Evolutionary conservation across 1,140 invertebrate genomes (phyloP), one percentile per base, ranked within the genome.

Genomic region (Drosophila quadrilineata): DNA sequence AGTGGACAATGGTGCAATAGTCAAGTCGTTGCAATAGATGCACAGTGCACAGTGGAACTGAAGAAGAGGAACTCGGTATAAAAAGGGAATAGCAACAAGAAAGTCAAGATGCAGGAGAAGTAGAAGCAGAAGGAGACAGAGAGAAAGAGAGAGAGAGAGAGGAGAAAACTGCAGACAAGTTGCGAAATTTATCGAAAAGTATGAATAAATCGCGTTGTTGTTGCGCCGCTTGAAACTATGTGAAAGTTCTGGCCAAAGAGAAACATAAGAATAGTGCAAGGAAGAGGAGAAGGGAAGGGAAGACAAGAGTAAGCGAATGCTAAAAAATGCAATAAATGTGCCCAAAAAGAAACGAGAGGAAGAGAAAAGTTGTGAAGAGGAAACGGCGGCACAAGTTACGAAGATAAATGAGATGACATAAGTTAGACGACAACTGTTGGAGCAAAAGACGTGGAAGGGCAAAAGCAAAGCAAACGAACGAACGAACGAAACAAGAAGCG

Each of bases 361-460:
- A 26, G n/a, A 33, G 28, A 52, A 35, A 41, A 24, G 6, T 3
- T 1, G 5, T 12, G 16, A 8, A 26, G 28, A 28, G 28, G 12
- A 2, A 22, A 41, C 26, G 12, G 28, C 48, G 16, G 45, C 41
- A 43, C 38, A 57, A 77, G 79, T 85, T 85, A 84, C 79, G 71
- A 84, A 84, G 79, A 84, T 84, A 84, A 84, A 84, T 85, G 79
- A 85, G 80, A 79, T 85, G 79, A 75, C 79, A 85, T 84, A 84
- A 84, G 79, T 84, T 84, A 79, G 79, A 75, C 70, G 75, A 84
- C 79, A 84, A 84, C 71, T 85, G n/a, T n/a, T n/a, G 63, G 79
- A 68, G 84, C 74, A 67, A 48, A 57, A 53, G 41, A 57, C 66
- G 73, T 46, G 57, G 46, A 52, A 49, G 21, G 33, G n/a, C n/a